Evolutionary conservation across 2,113 vertebrate genomes (phyloP).

Genomic region (Corapipo altera): DNA sequence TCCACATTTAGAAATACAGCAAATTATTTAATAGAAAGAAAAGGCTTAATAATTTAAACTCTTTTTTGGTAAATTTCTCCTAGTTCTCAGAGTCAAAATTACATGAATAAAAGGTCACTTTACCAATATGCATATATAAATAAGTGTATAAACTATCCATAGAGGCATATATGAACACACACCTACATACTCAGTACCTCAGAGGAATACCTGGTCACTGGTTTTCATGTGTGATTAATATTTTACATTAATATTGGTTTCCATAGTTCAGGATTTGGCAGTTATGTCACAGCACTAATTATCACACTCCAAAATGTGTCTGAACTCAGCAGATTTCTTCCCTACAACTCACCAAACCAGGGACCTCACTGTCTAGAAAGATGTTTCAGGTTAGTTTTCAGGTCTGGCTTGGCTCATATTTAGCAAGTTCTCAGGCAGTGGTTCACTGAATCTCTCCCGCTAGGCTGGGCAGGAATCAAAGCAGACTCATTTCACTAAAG

Average conservation of each 20-base stretch:
- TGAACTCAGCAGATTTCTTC: not conserved
- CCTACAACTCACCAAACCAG: not conserved
- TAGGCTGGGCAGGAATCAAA: not conserved
- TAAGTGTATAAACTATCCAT: not conserved
- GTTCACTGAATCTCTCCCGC: not conserved
- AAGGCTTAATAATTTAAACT: not conserved
- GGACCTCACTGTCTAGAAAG: not conserved
- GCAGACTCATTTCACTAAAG: not conserved
- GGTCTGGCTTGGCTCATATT: not conserved
- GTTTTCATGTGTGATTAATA: not conserved
- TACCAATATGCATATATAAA: not conserved
- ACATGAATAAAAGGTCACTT: not conserved
- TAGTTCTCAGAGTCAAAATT: not conserved
- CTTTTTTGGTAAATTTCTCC: not conserved
- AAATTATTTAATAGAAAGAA: not conserved
- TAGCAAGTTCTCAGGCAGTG: fast-evolving
- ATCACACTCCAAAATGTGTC: not conserved
- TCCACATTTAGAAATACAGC: not conserved
- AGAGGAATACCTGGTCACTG: not conserved
- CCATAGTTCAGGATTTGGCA: not conserved
- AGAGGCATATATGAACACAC: fast-evolving
- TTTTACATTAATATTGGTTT: not conserved
- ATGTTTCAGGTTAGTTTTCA: not conserved
- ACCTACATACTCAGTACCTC: not conserved
- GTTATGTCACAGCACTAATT: not conserved